These are phyloP conservation scores for Nezara viridula DNA, from an alignment of 2,888 invertebrate species.

Conservation along the genomic window DNA sequence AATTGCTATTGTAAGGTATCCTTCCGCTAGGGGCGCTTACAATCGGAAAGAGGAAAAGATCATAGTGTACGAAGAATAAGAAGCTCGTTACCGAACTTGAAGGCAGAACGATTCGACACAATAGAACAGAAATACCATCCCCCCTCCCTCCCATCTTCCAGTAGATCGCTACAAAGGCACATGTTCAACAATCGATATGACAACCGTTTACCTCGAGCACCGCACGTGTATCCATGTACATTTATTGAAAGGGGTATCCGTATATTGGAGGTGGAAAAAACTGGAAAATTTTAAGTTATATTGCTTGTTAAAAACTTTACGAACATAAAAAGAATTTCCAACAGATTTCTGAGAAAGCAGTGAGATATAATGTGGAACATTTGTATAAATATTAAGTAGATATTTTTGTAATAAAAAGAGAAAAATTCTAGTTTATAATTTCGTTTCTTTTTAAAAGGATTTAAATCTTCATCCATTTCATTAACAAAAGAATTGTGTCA, in stretches of 20 bases:
- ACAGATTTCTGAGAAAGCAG: not conserved
- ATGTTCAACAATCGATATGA: not conserved
- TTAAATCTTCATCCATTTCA: too few species aligned
- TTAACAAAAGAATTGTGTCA: too few species aligned
- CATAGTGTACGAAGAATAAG: not conserved
- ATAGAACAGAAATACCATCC: constrained; percentile 22
- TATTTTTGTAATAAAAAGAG: too few species aligned
- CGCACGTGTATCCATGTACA: not conserved
- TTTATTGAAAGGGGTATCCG: not conserved
- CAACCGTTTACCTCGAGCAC: not conserved
- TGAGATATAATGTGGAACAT: not conserved
- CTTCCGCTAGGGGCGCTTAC: not conserved
- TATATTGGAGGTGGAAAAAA: not conserved
- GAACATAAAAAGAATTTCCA: not conserved
- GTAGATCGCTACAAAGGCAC: not conserved
- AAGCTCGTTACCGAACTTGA: not conserved
- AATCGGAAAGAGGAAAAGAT: constrained; percentile 2
- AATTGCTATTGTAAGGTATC: not conserved
- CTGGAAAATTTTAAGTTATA: not conserved
- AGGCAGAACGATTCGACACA: not conserved
- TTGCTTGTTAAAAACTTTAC: not conserved
- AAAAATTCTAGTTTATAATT: too few species aligned
- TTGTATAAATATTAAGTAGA: not conserved
- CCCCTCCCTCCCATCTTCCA: not conserved
- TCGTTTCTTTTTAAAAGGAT: too few species aligned